These are phyloP conservation scores for Montipora sp. DNA, from an alignment of 64 coral and sea anemone genomes.

Conservation along the genomic window DNA sequence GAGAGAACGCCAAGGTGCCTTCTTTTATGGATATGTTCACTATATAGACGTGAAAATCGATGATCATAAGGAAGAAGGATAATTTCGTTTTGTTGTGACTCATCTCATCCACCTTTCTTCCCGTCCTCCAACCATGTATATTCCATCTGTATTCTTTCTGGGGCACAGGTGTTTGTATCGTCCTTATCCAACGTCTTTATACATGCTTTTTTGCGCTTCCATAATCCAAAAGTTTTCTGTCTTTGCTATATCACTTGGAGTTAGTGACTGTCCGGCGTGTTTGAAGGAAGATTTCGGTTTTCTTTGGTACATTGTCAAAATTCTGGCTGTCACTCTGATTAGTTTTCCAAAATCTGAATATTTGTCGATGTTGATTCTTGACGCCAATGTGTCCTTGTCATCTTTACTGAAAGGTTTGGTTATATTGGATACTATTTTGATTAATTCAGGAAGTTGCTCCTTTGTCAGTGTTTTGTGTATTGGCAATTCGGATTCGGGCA, in stretches of 20 bases:
- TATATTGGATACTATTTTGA: conserved; percentile 10
- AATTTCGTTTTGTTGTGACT: conserved; percentile 9
- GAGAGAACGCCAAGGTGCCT: conserved; percentile 7
- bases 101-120: conserved; percentile 12
- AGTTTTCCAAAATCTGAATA: conserved; percentile 49
- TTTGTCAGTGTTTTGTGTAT: neutral
- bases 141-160: neutral
- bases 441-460: conserved; percentile 15
- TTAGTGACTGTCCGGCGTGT: conserved; percentile 28
- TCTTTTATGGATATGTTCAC: neutral
- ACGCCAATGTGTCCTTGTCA: neutral
- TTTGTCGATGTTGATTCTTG: neutral
- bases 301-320: neutral
- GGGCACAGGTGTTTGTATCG: conserved; percentile 60
- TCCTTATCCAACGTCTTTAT: conserved; percentile 9
- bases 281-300: conserved; percentile 34
- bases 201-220: conserved; percentile 34
- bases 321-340: conserved; percentile 44
- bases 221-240: conserved; percentile 54
- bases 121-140: conserved; percentile 17
- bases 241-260: conserved; percentile 36
- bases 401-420: conserved; percentile 24
- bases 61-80: conserved; percentile 10
- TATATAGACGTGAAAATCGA: neutral
- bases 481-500: too few species aligned